These are phyloP conservation scores for Dermatemys mawii DNA, from an alignment of 2,113 vertebrate genomes.

Conservation along the genomic window DNA sequence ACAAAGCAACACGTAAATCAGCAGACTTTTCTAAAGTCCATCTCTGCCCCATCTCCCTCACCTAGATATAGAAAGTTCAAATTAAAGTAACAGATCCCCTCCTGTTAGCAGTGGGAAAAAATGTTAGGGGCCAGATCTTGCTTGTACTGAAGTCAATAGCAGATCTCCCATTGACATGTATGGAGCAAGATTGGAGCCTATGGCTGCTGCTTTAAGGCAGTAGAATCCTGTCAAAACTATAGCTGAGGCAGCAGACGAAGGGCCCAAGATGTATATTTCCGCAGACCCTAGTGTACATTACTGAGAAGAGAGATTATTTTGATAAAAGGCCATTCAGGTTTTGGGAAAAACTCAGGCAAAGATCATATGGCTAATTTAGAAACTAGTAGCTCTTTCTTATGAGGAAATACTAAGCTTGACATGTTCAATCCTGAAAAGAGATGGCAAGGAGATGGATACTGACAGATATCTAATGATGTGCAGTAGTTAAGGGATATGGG, in stretches of 20 bases:
- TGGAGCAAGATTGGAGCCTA: rapidly evolving
- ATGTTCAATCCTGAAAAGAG: background rate
- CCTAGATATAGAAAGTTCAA: background rate
- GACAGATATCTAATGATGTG: background rate
- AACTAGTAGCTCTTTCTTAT: background rate
- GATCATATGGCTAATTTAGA: background rate
- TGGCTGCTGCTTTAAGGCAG: background rate
- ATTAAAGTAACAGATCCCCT: background rate
- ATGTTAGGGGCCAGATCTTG: background rate
- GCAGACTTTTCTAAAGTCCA: background rate
- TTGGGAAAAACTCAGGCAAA: background rate
- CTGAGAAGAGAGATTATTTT: background rate
- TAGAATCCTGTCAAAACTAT: background rate
- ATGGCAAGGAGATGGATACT: background rate
- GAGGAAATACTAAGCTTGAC: background rate
- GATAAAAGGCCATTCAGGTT: background rate
- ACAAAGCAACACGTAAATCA: background rate
- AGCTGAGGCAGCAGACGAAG: background rate
- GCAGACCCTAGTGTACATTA: background rate
- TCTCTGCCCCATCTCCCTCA: background rate
- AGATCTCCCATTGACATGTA: background rate
- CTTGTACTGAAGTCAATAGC: background rate
- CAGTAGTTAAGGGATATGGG: background rate
- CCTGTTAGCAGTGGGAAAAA: background rate
- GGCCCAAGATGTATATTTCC: background rate